These are phyloP conservation scores for Cephus rjabovi DNA, from an alignment of 2,888 invertebrate genomes.

Conservation along the genomic window DNA sequence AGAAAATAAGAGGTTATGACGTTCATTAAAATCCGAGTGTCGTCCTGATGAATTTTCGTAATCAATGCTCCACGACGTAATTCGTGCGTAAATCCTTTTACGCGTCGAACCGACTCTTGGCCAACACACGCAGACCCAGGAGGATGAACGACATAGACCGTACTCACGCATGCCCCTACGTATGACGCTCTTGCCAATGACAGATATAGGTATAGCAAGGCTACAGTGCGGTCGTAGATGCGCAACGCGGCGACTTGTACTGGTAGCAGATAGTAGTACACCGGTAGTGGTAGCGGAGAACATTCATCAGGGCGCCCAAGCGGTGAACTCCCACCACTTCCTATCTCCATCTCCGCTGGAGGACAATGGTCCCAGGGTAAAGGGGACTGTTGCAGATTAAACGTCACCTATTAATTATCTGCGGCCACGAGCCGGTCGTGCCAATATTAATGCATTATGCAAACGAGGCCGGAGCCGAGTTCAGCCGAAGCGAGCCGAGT, in stretches of 20 bases:
- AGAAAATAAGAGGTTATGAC: neutral
- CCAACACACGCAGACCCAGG: neutral
- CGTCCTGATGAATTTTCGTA: slow-evolving; percentile 29
- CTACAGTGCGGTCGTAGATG: neutral
- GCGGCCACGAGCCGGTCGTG: neutral
- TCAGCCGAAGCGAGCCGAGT: neutral
- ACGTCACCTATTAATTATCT: slow-evolving; percentile 32
- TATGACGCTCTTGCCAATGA: neutral
- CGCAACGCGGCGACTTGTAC: neutral
- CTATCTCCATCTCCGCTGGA: slow-evolving; percentile 20
- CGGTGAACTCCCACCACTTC: neutral
- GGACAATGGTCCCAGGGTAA: slow-evolving; percentile 25
- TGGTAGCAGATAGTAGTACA: neutral
- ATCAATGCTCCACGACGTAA: slow-evolving; percentile 28
- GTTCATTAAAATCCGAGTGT: slow-evolving; percentile 28
- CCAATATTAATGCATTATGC: slow-evolving; percentile 29
- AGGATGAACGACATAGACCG: neutral
- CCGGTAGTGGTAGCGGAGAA: neutral
- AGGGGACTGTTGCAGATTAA: slow-evolving; percentile 24
- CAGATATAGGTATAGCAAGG: neutral
- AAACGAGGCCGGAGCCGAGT: neutral
- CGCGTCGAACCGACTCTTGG: neutral
- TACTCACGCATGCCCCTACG: neutral
- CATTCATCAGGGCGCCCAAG: neutral
- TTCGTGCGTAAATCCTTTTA: slow-evolving; percentile 21